Evolutionary conservation across 2,113 vertebrate genomes (phyloP).

Genomic region (Merops nubicus): DNA sequence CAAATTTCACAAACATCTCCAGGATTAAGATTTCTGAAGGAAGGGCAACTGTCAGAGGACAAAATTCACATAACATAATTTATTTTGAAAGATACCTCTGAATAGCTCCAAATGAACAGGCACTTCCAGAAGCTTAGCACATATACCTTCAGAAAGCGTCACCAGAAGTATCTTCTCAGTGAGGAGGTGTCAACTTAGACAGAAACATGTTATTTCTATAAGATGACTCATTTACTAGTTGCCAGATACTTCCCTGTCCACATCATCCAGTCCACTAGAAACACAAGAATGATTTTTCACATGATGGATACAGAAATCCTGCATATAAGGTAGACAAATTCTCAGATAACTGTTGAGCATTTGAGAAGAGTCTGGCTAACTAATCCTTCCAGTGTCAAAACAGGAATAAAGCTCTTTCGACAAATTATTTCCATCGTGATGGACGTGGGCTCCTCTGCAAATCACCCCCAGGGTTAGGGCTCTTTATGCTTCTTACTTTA

Average conservation of each 20-base stretch:
- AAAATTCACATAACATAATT: background rate
- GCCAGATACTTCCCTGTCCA: background rate
- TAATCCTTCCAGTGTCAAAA: background rate
- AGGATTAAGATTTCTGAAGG: background rate
- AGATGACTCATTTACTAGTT: conserved; percentile 25
- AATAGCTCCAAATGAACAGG: background rate
- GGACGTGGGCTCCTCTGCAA: background rate
- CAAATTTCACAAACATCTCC: background rate
- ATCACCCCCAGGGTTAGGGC: background rate
- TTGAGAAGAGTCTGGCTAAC: background rate
- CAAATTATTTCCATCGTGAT: background rate
- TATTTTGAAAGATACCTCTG: background rate
- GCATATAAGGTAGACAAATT: background rate
- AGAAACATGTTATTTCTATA: background rate
- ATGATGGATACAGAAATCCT: background rate
- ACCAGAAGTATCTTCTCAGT: background rate
- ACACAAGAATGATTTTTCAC: background rate
- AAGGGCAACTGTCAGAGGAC: background rate
- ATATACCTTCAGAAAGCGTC: background rate
- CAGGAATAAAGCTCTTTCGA: background rate
- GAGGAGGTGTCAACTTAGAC: background rate
- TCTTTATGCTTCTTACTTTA: background rate
- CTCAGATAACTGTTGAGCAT: background rate
- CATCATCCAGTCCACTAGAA: background rate
- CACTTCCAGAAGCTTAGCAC: background rate